A percentile compares a stretch with the other conserved stretches of the same genome.
phyloP scores from a whole-genome alignment of 2,888 invertebrate genomes.

The Clivina fossor region DNA sequence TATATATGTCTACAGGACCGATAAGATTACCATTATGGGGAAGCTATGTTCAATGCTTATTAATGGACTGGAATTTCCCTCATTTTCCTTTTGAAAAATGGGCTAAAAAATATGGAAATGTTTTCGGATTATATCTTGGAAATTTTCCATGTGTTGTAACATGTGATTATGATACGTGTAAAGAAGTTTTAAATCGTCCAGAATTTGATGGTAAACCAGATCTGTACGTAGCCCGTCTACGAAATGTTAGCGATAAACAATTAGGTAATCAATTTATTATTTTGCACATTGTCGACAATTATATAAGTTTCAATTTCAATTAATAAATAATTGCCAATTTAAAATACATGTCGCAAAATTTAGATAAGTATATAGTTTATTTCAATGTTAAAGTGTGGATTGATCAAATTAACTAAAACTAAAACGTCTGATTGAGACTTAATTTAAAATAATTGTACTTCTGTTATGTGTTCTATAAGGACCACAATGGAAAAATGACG shows the following conservation, averaged over 20 bases:
- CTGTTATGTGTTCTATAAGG: too few relatives aligned
- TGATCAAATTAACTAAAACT: too few relatives aligned
- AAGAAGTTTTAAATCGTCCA: constrained; percentile 60
- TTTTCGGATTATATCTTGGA: constrained; percentile 63
- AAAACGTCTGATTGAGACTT: too few relatives aligned
- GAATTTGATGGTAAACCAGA: constrained; percentile 62
- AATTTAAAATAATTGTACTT: too few relatives aligned
- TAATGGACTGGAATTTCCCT: constrained; percentile 21
- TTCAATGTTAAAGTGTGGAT: too few relatives aligned
- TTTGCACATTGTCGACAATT: too few relatives aligned
- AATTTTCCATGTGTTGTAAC: constrained; percentile 55
- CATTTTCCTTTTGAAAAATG: constrained; percentile 20
- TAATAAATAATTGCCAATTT: too few relatives aligned
- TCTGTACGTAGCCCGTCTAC: constrained; percentile 1
- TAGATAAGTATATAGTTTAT: too few relatives aligned
- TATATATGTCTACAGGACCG: constrained; percentile 28
- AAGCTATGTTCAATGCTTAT: constrained; percentile 12
- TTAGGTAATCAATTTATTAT: too few relatives aligned
- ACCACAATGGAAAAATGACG: too few relatives aligned
- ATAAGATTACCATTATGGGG: constrained; percentile 23
- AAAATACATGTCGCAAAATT: too few relatives aligned
- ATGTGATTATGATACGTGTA: constrained; percentile 58
- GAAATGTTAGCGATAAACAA: constrained; percentile 12
- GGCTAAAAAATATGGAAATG: constrained; percentile 45
- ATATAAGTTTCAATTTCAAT: too few relatives aligned